These are phyloP conservation scores for Alligator sinensis DNA, from an alignment of 2,113 vertebrate genomes.

Conservation along the genomic window DNA sequence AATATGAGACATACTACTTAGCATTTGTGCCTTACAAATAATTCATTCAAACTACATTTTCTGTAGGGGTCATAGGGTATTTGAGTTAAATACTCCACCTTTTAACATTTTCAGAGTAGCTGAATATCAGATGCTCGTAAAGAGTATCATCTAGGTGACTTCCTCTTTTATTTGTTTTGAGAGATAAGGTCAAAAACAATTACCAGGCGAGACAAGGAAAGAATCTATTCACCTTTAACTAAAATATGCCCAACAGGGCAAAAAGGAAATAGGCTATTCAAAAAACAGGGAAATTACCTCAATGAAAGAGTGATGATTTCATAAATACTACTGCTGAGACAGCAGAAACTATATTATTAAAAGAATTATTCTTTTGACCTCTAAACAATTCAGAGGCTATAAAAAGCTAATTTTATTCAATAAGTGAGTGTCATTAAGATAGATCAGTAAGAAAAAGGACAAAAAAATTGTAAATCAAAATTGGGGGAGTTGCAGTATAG, in stretches of 20 bases:
- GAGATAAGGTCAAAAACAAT: slow-evolving; percentile 59
- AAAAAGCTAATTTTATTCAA: slow-evolving; percentile 69
- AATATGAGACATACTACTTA: neutral
- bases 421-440: slow-evolving; percentile 67
- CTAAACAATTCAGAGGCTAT: slow-evolving; percentile 71
- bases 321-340: slow-evolving; percentile 69
- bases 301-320: slow-evolving; percentile 68
- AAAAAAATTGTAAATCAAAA: slow-evolving; percentile 57
- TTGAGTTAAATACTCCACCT: neutral
- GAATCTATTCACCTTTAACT: slow-evolving; percentile 55
- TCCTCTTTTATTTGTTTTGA: slow-evolving; percentile 46
- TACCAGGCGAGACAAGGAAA: slow-evolving; percentile 36
- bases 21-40: neutral
- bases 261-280: slow-evolving; percentile 63
- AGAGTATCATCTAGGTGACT: slow-evolving; percentile 35
- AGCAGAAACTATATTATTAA: slow-evolving; percentile 69
- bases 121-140: slow-evolving; percentile 34
- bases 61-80: neutral
- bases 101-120: neutral
- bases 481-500: slow-evolving; percentile 8
- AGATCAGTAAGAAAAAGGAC: slow-evolving; percentile 38
- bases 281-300: slow-evolving; percentile 65
- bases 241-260: slow-evolving; percentile 59
- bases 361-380: slow-evolving; percentile 76
- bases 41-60: neutral